Conservation (phyloP, 2,888 invertebrate genomes). For the Punctoribates punctum region DNA sequence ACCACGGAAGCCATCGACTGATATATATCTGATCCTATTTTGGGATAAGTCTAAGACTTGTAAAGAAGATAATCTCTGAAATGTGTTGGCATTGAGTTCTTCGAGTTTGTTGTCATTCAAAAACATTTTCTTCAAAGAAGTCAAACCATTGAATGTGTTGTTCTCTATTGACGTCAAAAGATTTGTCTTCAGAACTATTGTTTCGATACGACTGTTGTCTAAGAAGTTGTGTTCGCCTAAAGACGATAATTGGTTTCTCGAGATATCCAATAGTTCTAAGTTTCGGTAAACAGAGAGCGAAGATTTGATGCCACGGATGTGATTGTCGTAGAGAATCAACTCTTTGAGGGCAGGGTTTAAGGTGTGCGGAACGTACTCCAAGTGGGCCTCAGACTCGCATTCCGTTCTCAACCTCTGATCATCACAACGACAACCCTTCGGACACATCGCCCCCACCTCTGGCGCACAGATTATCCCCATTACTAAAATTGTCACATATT, state of each 20-base stretch:
- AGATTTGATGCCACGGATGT: conserved; percentile 71
- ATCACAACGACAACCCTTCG: conserved; percentile 74
- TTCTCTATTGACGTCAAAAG: conserved; percentile 68
- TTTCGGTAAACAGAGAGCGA: conserved; percentile 69
- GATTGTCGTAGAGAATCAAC: conserved; percentile 76
- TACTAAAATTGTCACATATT: neutral
- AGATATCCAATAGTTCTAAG: conserved; percentile 73
- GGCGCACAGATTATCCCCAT: too few relatives aligned
- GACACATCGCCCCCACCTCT: conserved; percentile 60
- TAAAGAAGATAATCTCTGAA: conserved; percentile 60
- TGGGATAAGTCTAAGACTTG: conserved; percentile 71
- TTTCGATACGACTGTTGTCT: conserved; percentile 67
- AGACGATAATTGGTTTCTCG: conserved; percentile 73
- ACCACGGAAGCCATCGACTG: conserved; percentile 69
- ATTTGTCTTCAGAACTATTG: conserved; percentile 74
- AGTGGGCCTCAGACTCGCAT: conserved; percentile 70
- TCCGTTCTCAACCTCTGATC: conserved; percentile 72
- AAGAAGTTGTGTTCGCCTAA: conserved; percentile 78
- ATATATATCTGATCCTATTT: conserved; percentile 71
- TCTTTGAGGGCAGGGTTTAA: conserved; percentile 65
- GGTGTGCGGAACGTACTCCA: conserved; percentile 82
- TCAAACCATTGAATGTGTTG: conserved; percentile 73
- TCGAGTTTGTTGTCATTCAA: conserved; percentile 50
- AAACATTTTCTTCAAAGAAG: conserved; percentile 65
- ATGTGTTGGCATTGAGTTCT: conserved; percentile 44